Conservation (phyloP, 2,113 vertebrate species). For the Sceloporus tristichus region DNA sequence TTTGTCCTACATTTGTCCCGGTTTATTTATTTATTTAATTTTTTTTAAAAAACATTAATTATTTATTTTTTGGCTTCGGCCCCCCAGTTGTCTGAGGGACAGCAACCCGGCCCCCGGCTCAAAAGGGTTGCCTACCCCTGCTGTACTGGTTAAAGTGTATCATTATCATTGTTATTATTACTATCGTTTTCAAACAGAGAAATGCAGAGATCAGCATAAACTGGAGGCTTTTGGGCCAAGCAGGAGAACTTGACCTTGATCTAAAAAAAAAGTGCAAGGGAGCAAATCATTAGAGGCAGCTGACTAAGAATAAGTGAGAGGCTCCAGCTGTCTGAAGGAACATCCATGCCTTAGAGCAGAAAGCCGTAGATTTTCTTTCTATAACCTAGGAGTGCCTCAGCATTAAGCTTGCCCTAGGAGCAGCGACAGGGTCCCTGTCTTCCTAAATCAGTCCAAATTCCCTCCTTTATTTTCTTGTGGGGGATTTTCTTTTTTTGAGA, state of each 20-base stretch:
- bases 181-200: neutral
- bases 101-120: no score
- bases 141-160: neutral
- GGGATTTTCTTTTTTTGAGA: no score
- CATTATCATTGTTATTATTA: neutral
- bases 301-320: conserved; percentile 18
- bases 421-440: conserved; percentile 24
- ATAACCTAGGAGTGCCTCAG: neutral
- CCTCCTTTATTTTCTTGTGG: neutral
- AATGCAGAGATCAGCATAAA: conserved; percentile 16
- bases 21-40: no score
- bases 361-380: neutral
- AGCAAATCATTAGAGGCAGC: neutral
- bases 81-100: no score
- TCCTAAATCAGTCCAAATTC: conserved; percentile 12
- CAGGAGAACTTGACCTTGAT: conserved; percentile 15
- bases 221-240: neutral
- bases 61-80: no score
- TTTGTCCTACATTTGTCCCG: no score
- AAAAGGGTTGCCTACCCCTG: no score
- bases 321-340: conserved; percentile 45
- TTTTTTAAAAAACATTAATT: no score
- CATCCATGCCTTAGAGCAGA: conserved; percentile 20
- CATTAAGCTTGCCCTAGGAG: neutral
- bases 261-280: neutral